Evolutionary conservation across 2,888 invertebrate genomes (phyloP), one percentile per base, ranked within the genome.

Genomic region (Acrobasis consociella): DNA sequence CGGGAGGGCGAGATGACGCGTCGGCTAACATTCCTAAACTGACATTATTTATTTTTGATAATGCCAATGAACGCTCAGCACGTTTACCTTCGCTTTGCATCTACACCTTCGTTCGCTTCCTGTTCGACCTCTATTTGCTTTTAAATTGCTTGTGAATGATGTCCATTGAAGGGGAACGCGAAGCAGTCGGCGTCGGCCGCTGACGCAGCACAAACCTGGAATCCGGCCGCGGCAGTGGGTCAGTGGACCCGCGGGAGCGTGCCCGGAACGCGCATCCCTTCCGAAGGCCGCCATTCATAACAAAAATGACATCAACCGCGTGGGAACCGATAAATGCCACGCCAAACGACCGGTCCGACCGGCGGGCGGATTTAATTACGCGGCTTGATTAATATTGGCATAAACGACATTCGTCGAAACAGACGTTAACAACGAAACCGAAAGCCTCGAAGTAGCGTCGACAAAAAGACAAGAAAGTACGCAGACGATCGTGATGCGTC

Each of bases 241-340:
- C 89, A 88, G 80, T 85, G 84, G 86, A 85, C 80, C 81, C 76
- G 68, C 73, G 73, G 78, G 81, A 75, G 72, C 69, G 67, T 81
- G 76, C 67, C 72, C 73, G 78, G 80, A 75, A 73, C 69, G 67
- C 66, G 64, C 65, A 68, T 69, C 69, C 74, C 72, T 75, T 75
- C 73, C 77, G 81, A 83, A 83, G 78, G 77, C 78, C 82, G 75
- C 80, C 85, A 82, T 82, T 86, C 84, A 87, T 87, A 87, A 89
- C 89, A 86, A 87, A 89, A 87, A 87, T 86, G 89, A 90, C 89
- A 89, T 90, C 87, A 91, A 89, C 85, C 82, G 85, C 90, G 91
- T 91, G 91, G 89, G 91, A 91, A 91, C 86, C 78, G 73, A 79
- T 82, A 85, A 88, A 87, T 86, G 83, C 81, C 86, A 82, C 83